Evolutionary conservation across 2,113 vertebrate species (phyloP).

Genomic region (Chrysemys picta): DNA sequence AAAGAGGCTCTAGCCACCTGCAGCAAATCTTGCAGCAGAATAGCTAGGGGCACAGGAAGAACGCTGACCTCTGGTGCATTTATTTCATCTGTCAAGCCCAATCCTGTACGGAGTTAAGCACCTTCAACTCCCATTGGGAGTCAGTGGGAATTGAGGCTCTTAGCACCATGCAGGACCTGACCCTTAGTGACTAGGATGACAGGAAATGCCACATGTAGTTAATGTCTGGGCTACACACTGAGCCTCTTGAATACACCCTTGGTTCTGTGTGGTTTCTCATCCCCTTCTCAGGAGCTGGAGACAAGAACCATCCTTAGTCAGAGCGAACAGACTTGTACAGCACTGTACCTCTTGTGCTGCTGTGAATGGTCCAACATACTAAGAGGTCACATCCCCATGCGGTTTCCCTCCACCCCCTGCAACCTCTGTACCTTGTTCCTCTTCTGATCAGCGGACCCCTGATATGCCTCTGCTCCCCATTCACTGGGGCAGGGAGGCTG

Average conservation of each 20-base stretch:
- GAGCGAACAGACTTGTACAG: background rate
- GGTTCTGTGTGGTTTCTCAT: background rate
- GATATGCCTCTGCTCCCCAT: background rate
- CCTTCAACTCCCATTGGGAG: background rate
- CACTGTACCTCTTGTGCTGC: background rate
- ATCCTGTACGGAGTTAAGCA: background rate
- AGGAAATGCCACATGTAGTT: background rate
- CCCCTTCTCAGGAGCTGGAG: background rate
- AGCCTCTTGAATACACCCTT: background rate
- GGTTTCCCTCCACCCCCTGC: background rate
- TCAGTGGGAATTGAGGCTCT: background rate
- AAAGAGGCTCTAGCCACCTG: background rate
- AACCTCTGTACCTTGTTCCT: background rate
- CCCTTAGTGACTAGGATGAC: background rate
- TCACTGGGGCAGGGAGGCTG: background rate
- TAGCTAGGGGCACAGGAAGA: background rate
- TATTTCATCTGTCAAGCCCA: background rate
- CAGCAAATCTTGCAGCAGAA: background rate
- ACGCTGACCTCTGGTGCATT: background rate
- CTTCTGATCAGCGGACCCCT: background rate
- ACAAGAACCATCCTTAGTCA: background rate
- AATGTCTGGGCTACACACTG: background rate
- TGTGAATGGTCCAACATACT: background rate
- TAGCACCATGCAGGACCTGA: background rate
- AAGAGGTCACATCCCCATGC: background rate